Evolutionary conservation across 2,797 vertebrate genomes (phyloP), one percentile per base, ranked within the genome.

Genomic region (Channa striata): DNA sequence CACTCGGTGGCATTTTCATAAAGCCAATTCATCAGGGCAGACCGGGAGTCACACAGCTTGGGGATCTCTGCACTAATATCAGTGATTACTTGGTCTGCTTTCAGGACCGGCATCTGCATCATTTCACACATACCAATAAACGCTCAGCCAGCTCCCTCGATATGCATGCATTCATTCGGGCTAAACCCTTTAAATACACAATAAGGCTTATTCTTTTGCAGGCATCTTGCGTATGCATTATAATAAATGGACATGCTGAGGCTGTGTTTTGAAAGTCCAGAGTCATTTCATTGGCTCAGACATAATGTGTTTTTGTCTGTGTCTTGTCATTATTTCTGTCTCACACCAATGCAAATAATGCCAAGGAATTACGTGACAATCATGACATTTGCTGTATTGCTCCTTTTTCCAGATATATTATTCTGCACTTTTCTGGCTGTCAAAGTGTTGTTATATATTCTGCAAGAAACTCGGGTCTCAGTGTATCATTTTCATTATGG

Each of bases 1-100:
- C 60, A 73, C 86, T 72, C 50, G 2, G 58, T 80, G 82, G 72
- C 81, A 78, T 87, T 87, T 87, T 83, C 81, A 83, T 80, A 19
- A 81, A 87, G 82, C 62, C 52, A 77, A 85, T 86, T 88, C 72
- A 78, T 77, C 70, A 80, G 79, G 66, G 19, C 52, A 60, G 63
- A 40, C 63, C 51, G 0, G 8, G 47, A 82, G 67, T 74, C 75
- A 57, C 50, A 52, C 25, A 67, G 74, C 59, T 57, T 4, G 48
- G 78, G 65, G 59, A 77, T 74, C 64, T 67, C 57, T 11, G 49
- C 47, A 51, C 69, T 74, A 82, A 83, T 81, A 79, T 78, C 36
- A 63, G 58, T 52, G 54, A 81, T 77, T 78, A 61, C 70, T 8
- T 20, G 67, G 48, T 54, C 64, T 73, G 61, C 47, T 57, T 73